Evolutionary conservation across 92 coral and sea anemone species (phyloP).

Genomic region (Umimayanthus chanpuru): DNA sequence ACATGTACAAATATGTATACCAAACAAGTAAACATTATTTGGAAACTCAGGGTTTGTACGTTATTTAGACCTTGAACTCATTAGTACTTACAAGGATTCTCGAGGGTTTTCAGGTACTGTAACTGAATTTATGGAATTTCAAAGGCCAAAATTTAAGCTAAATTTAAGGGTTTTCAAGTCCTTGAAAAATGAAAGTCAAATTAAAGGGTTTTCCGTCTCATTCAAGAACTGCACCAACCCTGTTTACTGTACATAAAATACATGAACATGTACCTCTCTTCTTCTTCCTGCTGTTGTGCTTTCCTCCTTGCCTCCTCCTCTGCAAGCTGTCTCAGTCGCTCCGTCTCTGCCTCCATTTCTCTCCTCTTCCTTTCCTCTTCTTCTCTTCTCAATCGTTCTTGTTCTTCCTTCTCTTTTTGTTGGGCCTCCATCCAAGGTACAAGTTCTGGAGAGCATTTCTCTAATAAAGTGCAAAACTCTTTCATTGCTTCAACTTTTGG

Average conservation of each 20-base stretch:
- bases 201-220: background rate
- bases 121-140: too few species aligned
- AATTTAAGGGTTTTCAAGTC: too few species aligned
- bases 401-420: slow-evolving; percentile 86
- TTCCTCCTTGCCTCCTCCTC: slow-evolving; percentile 75
- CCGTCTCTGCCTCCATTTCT: slow-evolving; percentile 85
- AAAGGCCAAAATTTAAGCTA: too few species aligned
- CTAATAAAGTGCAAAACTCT: slow-evolving; percentile 88
- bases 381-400: slow-evolving; percentile 72
- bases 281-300: slow-evolving; percentile 68
- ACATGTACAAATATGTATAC: too few species aligned
- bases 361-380: slow-evolving; percentile 77
- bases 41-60: too few species aligned
- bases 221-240: background rate
- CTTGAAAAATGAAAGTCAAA: too few species aligned
- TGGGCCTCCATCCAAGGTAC: slow-evolving; percentile 98
- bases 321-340: slow-evolving; percentile 72
- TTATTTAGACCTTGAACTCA: too few species aligned
- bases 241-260: background rate
- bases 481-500: slow-evolving; percentile 90
- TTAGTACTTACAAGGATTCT: too few species aligned
- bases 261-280: slow-evolving; percentile 59
- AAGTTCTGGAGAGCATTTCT: slow-evolving; percentile 88
- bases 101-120: too few species aligned
- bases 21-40: too few species aligned